A percentile compares a stretch with the other conserved stretches of the same genome.
phyloP scores from a whole-genome alignment of 1,140 invertebrate species.

The Zaprionus taronus region DNA sequence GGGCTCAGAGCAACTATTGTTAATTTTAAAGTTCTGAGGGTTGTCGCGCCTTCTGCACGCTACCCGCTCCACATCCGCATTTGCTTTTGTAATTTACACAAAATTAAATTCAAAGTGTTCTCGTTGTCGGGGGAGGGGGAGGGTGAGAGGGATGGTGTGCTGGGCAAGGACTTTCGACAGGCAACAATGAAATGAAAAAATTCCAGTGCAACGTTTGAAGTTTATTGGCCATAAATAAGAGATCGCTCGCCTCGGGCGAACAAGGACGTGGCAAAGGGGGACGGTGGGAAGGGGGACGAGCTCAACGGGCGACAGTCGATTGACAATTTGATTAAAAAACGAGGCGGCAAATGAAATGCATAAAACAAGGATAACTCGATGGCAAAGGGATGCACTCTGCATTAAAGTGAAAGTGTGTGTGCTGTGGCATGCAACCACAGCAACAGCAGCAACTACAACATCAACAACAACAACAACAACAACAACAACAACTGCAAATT shows the following conservation, averaged over 20 bases:
- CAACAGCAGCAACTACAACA: slow-evolving; percentile 9
- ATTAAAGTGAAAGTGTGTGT: slow-evolving; percentile 74
- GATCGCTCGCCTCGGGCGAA: slow-evolving; percentile 1
- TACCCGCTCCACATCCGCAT: slow-evolving; percentile 12
- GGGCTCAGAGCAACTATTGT: background rate
- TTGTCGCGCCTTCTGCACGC: slow-evolving; percentile 2
- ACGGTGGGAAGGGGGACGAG: background rate
- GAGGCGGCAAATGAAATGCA: slow-evolving; percentile 60
- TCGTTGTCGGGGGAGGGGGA: slow-evolving; percentile 35
- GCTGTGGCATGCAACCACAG: slow-evolving; percentile 34
- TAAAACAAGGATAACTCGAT: slow-evolving; percentile 39
- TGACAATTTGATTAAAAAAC: slow-evolving; percentile 83
- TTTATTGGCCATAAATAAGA: slow-evolving; percentile 84
- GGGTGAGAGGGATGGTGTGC: background rate
- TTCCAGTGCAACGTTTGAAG: slow-evolving; percentile 80
- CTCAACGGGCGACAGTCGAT: slow-evolving; percentile 66
- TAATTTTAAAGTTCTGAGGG: background rate
- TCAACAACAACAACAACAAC: slow-evolving; percentile 19
- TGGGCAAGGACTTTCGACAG: slow-evolving; percentile 17
- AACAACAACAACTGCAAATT: slow-evolving; percentile 36
- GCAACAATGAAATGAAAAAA: slow-evolving; percentile 70
- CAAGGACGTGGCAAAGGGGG: slow-evolving; percentile 14
- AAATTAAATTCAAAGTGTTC: slow-evolving; percentile 81
- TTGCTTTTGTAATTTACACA: slow-evolving; percentile 75
- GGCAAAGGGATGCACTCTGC: slow-evolving; percentile 39